These are phyloP conservation scores for Ceratina japonica DNA, from an alignment of 1,140 invertebrate genomes.

Conservation along the genomic window DNA sequence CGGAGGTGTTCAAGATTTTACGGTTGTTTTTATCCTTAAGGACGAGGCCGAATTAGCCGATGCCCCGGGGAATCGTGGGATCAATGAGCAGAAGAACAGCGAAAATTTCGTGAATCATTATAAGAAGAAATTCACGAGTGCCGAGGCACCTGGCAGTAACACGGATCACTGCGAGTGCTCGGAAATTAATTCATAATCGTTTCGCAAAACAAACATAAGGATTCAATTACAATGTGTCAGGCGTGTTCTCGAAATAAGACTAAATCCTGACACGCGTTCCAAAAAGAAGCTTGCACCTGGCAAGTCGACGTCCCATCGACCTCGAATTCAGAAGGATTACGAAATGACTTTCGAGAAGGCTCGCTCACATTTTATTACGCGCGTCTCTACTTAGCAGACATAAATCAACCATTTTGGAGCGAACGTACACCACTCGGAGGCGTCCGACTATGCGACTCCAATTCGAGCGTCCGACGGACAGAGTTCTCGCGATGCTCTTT, in stretches of 20 bases:
- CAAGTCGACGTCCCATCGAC: background rate
- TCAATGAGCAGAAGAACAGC: background rate
- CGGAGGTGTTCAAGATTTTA: background rate
- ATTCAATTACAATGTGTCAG: too few species aligned
- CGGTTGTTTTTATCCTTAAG: too few species aligned
- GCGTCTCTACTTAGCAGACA: background rate
- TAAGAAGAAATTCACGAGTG: too few species aligned
- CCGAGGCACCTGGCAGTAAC: too few species aligned
- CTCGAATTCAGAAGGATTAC: background rate
- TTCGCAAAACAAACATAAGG: background rate
- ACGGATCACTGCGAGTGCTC: too few species aligned
- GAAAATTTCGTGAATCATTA: too few species aligned
- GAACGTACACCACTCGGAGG: background rate
- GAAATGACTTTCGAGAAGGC: background rate
- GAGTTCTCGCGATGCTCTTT: background rate
- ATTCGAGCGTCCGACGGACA: slow-evolving; percentile 44
- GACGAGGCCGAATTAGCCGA: background rate
- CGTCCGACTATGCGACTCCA: background rate
- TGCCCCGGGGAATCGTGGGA: background rate
- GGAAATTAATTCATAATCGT: background rate
- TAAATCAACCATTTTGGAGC: background rate
- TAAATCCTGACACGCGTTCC: too few species aligned
- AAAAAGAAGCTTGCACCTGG: background rate
- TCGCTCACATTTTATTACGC: slow-evolving; percentile 6
- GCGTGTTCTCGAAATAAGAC: too few species aligned